Conservation (phyloP, 2,113 vertebrate species). For the Mobula birostris region DNA sequence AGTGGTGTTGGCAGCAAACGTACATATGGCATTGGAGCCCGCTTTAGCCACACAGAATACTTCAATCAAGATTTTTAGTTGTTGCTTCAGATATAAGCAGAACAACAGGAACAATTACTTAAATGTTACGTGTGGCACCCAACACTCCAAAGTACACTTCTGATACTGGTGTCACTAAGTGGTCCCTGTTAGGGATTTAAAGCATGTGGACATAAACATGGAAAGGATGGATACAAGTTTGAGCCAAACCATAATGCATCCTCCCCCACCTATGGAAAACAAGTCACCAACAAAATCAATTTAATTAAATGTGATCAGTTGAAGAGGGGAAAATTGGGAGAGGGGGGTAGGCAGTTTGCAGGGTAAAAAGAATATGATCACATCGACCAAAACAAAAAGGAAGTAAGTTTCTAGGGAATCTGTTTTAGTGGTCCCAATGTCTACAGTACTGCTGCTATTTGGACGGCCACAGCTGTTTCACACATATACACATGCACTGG, state of each 20-base stretch:
- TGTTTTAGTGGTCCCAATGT: slow-evolving; percentile 43
- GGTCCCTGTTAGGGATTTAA: not conserved
- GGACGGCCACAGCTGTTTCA: slow-evolving; percentile 45
- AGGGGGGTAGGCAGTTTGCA: not conserved
- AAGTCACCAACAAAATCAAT: not conserved
- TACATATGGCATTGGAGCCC: no score
- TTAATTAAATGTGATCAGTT: not conserved
- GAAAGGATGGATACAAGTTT: not conserved
- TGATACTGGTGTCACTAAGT: not conserved
- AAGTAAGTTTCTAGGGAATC: not conserved
- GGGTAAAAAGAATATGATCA: not conserved
- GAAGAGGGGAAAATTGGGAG: not conserved
- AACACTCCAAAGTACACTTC: not conserved
- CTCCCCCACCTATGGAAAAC: not conserved
- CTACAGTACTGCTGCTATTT: slow-evolving; percentile 42
- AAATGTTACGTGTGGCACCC: not conserved
- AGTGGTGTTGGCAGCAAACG: no score
- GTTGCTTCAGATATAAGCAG: not conserved
- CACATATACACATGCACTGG: slow-evolving; percentile 42
- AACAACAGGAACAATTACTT: not conserved
- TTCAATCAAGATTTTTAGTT: not conserved
- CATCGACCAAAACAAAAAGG: not conserved
- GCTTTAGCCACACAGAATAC: not conserved
- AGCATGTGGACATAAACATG: not conserved
- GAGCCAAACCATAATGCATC: not conserved